phyloP scores from a whole-genome alignment of 2,888 invertebrate genomes.

The Lithosia quadra region DNA sequence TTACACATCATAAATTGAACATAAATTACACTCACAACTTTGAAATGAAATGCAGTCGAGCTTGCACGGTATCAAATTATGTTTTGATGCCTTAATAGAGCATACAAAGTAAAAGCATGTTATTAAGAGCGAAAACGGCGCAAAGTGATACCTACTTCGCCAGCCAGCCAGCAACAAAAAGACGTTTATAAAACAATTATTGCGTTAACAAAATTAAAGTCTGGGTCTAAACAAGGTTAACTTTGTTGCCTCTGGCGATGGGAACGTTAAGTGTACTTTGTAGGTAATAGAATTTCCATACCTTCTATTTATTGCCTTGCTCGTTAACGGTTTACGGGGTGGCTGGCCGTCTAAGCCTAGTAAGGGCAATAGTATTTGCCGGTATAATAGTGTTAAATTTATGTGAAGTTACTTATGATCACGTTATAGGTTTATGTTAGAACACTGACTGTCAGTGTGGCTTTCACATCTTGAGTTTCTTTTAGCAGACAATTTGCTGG shows the following conservation, averaged over 20 bases:
- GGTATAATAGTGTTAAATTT: neutral
- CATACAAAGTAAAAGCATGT: slow-evolving; percentile 22
- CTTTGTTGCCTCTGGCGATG: slow-evolving; percentile 30
- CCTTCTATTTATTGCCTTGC: slow-evolving; percentile 24
- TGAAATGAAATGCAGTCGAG: slow-evolving; percentile 12
- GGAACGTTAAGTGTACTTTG: slow-evolving; percentile 30
- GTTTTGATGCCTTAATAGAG: slow-evolving; percentile 20
- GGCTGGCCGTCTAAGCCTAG: slow-evolving; percentile 24
- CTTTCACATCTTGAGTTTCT: too few species aligned
- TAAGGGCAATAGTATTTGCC: slow-evolving; percentile 22
- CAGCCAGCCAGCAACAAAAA: slow-evolving; percentile 17
- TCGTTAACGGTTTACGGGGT: slow-evolving; percentile 24
- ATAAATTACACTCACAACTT: slow-evolving; percentile 14
- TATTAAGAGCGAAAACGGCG: slow-evolving; percentile 21
- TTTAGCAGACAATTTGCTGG: too few species aligned
- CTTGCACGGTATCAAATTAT: slow-evolving; percentile 18
- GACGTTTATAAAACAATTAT: slow-evolving; percentile 38
- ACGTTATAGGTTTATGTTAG: too few species aligned
- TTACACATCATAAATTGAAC: slow-evolving; percentile 14
- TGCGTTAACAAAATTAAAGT: slow-evolving; percentile 28
- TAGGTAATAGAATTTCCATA: slow-evolving; percentile 41
- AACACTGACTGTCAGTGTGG: too few species aligned
- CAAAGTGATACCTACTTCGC: slow-evolving; percentile 5
- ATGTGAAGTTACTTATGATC: too few species aligned
- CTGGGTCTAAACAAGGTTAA: slow-evolving; percentile 31